Evolutionary conservation across 2,888 invertebrate species (phyloP), one percentile per base, ranked within the genome.

Genomic region (Oligia fasciuncula): DNA sequence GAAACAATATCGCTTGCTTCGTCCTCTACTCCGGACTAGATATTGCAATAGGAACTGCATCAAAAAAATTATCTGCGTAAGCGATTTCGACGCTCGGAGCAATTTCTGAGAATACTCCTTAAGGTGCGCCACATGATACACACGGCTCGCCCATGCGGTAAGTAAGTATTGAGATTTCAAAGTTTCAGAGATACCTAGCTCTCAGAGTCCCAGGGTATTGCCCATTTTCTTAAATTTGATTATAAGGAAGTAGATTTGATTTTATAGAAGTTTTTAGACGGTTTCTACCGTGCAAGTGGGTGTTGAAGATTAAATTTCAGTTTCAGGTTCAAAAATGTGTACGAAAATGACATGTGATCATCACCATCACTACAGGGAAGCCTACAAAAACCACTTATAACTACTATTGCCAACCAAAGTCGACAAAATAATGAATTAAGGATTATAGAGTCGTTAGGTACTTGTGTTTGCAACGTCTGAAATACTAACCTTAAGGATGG

Each of bases 71-170:
- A 68, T 62, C 60, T 73, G 14, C 17, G 57, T 57, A 76, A 49
- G 68, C 23, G 46, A 75, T 67, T 80, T 70, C 19, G 23, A 65
- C 14, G 23, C 73, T 54, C 43, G 23, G 60, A 66, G 49, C 35
- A 29, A 49, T 19, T 77, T 81, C 40, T 67, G 46, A 43, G 49
- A 71, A 70, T 81, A 29, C 4, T 14, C 17, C 29, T 54, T 57
- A 51, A 73, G 40, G 29, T 63, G 23, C 35, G n/a, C 43, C n/a
- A 19, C 23, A 19, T 69, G n/a, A 35, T 62, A 73, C 73, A 63
- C 17, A 73, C 40, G 54, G 68, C 9, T 74, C 14, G 5, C n/a
- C 57, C 14, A 14, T 23, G n/a, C 3, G n/a, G 62, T 29, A n/a
- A 67, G 54, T 17, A 57, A 71, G 43, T 79, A 29, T n/a, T 17